phyloP scores from a whole-genome alignment of 2,797 vertebrate species.

The Cyprinodon diabolis region DNA sequence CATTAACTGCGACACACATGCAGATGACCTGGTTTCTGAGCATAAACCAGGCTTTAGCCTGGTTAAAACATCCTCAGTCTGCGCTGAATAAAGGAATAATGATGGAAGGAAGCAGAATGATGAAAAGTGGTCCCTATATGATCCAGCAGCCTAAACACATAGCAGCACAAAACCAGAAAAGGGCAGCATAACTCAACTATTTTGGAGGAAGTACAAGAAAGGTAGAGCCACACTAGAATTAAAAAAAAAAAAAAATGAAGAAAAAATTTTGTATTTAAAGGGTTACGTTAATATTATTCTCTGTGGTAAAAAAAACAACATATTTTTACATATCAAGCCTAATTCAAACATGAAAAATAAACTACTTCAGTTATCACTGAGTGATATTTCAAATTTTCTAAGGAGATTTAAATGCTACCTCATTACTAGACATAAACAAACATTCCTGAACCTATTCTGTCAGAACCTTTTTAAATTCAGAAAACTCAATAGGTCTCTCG shows the following conservation, averaged over 20 bases:
- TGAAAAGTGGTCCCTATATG: too few species aligned
- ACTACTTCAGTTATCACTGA: background rate
- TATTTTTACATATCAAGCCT: background rate
- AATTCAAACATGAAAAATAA: background rate
- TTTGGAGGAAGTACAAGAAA: too few species aligned
- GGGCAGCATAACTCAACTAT: too few species aligned
- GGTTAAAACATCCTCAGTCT: too few species aligned
- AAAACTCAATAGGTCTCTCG: conserved; percentile 35
- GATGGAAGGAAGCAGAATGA: too few species aligned
- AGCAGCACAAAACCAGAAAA: too few species aligned
- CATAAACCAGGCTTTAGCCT: too few species aligned
- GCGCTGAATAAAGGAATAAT: too few species aligned
- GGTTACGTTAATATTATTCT: background rate
- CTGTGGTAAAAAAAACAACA: background rate
- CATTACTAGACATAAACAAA: conserved; percentile 5
- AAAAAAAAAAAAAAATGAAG: background rate
- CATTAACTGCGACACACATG: too few species aligned
- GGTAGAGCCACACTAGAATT: background rate
- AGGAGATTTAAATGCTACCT: conserved; percentile 4
- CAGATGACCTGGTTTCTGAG: too few species aligned
- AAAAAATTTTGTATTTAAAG: background rate
- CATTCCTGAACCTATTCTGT: conserved; percentile 26
- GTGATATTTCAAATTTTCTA: background rate
- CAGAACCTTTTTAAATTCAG: conserved; percentile 34
- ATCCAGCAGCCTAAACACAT: too few species aligned